These are phyloP conservation scores for Barnardius zonarius DNA, from an alignment of 2,113 vertebrate genomes.

Conservation along the genomic window DNA sequence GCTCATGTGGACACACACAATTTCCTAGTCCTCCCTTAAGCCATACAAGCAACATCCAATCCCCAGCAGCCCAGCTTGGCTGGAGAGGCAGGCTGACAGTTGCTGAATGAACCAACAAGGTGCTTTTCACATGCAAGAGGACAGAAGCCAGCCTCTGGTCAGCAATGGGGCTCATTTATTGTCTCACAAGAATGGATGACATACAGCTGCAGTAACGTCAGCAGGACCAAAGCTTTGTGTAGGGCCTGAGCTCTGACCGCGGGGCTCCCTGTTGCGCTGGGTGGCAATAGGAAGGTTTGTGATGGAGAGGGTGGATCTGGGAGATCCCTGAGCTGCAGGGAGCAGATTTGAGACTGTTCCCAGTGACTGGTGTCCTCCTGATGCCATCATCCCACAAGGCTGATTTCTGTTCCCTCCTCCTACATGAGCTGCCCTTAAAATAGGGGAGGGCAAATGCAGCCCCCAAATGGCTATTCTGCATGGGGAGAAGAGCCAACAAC, in stretches of 20 bases:
- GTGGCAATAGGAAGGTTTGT: neutral
- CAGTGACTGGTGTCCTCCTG: neutral
- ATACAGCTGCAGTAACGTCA: conserved; percentile 6
- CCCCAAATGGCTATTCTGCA: neutral
- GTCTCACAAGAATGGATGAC: neutral
- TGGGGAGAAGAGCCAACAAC: neutral
- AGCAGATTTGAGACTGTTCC: neutral
- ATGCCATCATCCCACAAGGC: neutral
- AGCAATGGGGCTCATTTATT: conserved; percentile 48
- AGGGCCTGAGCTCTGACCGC: neutral
- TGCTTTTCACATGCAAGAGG: neutral
- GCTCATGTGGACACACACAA: accelerated
- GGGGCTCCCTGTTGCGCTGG: neutral
- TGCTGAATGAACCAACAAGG: neutral
- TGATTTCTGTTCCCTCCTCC: neutral
- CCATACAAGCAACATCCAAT: neutral
- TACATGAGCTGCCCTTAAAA: neutral
- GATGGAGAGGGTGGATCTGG: neutral
- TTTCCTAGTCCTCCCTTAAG: neutral
- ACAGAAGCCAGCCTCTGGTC: neutral
- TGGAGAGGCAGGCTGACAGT: neutral
- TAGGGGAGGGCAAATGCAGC: neutral
- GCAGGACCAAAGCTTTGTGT: conserved; percentile 44
- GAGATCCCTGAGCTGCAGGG: conserved; percentile 44
- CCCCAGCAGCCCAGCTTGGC: neutral